A percentile compares a stretch with the other conserved stretches of the same genome.
Evolutionary conservation across 2,797 vertebrate genomes (phyloP).

Genomic region (Molossus molossus): DNA sequence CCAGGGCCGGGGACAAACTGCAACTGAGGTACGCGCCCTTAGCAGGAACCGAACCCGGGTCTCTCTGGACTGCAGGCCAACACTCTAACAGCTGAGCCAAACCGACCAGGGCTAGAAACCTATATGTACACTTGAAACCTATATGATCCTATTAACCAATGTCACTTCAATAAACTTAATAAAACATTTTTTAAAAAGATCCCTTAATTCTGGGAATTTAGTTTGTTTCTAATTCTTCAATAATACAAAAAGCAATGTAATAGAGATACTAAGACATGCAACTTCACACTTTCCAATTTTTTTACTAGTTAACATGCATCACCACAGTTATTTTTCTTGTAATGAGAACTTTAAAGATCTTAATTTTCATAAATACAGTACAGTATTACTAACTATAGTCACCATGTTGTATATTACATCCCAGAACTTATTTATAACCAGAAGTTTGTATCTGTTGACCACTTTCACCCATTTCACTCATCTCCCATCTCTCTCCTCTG

Average conservation of each 20-base stretch:
- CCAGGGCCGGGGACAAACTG: too few species aligned
- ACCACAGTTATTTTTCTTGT: not conserved
- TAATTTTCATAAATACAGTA: not conserved
- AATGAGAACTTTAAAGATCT: not conserved
- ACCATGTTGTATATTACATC: not conserved
- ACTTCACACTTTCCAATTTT: conserved; percentile 19
- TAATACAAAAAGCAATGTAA: conserved; percentile 43
- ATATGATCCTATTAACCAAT: not conserved
- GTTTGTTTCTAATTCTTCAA: conserved; percentile 21
- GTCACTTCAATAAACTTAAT: not conserved
- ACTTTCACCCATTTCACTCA: not conserved
- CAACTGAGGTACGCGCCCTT: too few species aligned
- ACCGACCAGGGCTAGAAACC: too few species aligned
- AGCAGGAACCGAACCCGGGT: too few species aligned
- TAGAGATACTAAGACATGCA: not conserved
- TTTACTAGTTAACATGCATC: not conserved
- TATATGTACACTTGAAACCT: not conserved
- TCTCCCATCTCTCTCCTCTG: too few species aligned
- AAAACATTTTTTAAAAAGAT: not conserved
- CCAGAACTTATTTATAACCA: not conserved
- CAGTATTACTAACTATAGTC: not conserved
- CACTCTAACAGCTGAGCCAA: too few species aligned
- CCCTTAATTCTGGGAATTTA: not conserved
- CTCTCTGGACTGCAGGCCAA: too few species aligned
- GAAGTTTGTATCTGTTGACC: not conserved